Percentiles rank a stretch among this genome's conserved stretches.
phyloP scores from a whole-genome alignment of 2,888 invertebrate species.

The Cordilura impudica region DNA sequence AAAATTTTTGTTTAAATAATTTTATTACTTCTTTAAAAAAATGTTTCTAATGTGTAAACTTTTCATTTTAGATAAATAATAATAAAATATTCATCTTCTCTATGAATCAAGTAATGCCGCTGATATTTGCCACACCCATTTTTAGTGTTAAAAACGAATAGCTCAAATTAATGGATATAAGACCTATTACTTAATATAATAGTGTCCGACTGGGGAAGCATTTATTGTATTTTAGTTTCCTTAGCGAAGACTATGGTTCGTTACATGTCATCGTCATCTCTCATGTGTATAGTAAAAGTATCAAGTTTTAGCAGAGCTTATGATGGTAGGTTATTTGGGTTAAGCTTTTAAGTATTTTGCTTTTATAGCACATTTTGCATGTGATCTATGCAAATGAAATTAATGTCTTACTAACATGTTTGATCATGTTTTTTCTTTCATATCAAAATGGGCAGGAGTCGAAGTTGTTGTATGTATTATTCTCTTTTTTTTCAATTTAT shows the following conservation, averaged over 20 bases:
- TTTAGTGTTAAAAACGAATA: too few species aligned
- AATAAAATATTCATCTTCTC: too few species aligned
- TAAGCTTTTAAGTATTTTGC: slow-evolving; percentile 43
- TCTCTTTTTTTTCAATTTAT: slow-evolving; percentile 14
- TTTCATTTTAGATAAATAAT: too few species aligned
- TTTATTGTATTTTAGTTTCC: not conserved
- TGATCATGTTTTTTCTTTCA: slow-evolving; percentile 23
- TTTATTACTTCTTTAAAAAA: too few species aligned
- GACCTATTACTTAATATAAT: too few species aligned
- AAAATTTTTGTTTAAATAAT: too few species aligned
- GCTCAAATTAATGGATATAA: too few species aligned
- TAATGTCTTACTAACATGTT: slow-evolving; percentile 48
- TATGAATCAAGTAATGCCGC: too few species aligned
- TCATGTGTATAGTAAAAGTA: not conserved
- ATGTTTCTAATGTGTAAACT: too few species aligned
- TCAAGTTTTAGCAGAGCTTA: not conserved
- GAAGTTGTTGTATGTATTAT: not conserved
- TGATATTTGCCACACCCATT: too few species aligned
- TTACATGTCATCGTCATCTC: slow-evolving; percentile 19
- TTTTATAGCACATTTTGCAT: slow-evolving; percentile 33
- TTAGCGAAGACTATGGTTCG: not conserved
- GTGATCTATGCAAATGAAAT: slow-evolving; percentile 38
- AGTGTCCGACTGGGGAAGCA: not conserved
- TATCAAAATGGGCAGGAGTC: slow-evolving; percentile 24
- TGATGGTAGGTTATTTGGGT: slow-evolving; percentile 27